These are phyloP conservation scores for Drosophila neutralis DNA, from an alignment of 2,888 invertebrate species.

Conservation along the genomic window DNA sequence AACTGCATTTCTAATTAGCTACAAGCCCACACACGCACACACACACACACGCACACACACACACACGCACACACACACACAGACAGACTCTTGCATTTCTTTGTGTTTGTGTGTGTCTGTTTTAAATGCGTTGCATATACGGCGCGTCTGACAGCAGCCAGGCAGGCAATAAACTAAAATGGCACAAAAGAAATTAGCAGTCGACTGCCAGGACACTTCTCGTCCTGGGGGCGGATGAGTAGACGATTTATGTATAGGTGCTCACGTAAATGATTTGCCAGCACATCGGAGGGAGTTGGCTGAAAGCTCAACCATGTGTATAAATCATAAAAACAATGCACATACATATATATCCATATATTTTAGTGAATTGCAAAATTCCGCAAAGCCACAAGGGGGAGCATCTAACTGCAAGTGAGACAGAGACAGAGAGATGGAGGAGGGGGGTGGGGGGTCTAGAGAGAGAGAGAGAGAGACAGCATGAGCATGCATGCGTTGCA, in stretches of 20 bases:
- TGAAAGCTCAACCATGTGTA: constrained; percentile 45
- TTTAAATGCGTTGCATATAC: constrained; percentile 46
- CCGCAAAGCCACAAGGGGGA: background rate
- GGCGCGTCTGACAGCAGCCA: constrained; percentile 38
- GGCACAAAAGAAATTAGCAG: constrained; percentile 48
- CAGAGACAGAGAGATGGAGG: background rate
- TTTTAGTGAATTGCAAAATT: constrained; percentile 46
- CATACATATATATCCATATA: constrained; percentile 19
- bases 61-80: background rate
- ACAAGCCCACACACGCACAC: constrained; percentile 7
- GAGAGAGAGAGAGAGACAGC: background rate
- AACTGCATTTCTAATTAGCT: constrained; percentile 63
- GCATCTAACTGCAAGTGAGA: background rate
- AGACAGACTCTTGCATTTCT: background rate
- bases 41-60: background rate
- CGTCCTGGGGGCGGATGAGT: background rate
- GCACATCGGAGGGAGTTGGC: constrained; percentile 11
- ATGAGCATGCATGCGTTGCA: constrained; percentile 9
- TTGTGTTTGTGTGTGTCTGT: background rate
- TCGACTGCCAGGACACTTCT: constrained; percentile 8
- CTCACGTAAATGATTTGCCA: background rate
- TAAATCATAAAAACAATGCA: constrained; percentile 46
- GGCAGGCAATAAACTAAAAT: constrained; percentile 43
- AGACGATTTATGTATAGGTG: background rate
- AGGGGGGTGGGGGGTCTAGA: background rate